Evolutionary conservation across 2,888 invertebrate species (phyloP).

Genomic region (Spilarctia lutea): DNA sequence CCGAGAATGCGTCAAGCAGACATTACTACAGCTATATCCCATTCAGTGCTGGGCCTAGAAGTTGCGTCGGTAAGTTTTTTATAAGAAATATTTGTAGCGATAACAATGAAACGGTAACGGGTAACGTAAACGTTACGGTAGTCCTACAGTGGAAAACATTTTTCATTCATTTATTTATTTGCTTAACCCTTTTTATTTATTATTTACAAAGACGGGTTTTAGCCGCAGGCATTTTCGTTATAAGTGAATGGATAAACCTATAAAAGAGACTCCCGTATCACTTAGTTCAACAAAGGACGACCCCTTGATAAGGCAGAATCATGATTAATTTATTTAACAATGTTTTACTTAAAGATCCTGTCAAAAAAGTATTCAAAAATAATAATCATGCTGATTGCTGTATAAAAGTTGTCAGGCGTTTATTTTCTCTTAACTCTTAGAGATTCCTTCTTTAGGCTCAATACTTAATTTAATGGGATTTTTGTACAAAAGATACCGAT

Average conservation of each 20-base stretch:
- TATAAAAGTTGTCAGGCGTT: neutral
- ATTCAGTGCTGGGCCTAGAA: slow-evolving; percentile 93
- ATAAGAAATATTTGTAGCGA: neutral
- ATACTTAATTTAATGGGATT: too few species aligned
- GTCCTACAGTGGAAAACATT: neutral
- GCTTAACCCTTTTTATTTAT: too few species aligned
- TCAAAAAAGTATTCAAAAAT: neutral
- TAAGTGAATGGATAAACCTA: too few species aligned
- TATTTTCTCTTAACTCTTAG: neutral
- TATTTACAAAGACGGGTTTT: too few species aligned
- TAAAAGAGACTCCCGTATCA: neutral
- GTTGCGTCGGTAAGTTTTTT: slow-evolving; percentile 88
- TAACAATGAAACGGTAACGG: neutral
- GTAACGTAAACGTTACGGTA: too few species aligned
- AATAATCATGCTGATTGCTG: neutral
- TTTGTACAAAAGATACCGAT: too few species aligned
- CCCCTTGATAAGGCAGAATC: too few species aligned
- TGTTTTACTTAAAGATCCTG: neutral
- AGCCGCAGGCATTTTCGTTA: too few species aligned
- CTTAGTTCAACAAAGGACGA: neutral
- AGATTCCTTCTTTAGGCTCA: too few species aligned
- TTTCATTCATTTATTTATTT: neutral
- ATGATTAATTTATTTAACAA: neutral
- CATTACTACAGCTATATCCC: slow-evolving; percentile 94
- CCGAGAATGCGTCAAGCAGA: slow-evolving; percentile 90